Percentiles rank a stretch among this genome's conserved stretches.
phyloP scores from a whole-genome alignment of 2,113 vertebrate genomes.

The Colistium nudipinnis region DNA sequence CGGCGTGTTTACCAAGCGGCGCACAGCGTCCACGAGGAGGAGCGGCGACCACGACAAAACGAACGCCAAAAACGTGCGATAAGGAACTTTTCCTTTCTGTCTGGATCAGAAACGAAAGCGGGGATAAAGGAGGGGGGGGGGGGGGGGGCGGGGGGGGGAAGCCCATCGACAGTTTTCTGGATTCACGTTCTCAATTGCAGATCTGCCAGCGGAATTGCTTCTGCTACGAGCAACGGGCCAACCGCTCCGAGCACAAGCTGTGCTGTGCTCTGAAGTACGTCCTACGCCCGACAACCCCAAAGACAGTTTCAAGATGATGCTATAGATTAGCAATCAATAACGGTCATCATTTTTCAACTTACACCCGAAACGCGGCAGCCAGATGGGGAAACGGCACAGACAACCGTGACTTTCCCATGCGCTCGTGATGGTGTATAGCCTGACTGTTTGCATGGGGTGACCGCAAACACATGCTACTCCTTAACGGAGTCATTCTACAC shows the following conservation, averaged over 20 bases:
- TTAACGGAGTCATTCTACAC: conserved; percentile 43
- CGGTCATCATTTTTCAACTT: conserved; percentile 53
- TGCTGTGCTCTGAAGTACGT: conserved; percentile 51
- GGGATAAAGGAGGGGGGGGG: too few relatives aligned
- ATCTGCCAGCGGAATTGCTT: conserved; percentile 27
- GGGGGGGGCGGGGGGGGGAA: too few relatives aligned
- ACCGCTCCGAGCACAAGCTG: conserved; percentile 28
- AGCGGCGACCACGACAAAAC: too few relatives aligned
- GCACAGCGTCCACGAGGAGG: too few relatives aligned
- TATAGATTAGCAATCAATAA: conserved; percentile 67
- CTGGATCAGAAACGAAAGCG: conserved; percentile 5
- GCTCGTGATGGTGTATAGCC: conserved; percentile 15
- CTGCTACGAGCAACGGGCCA: conserved; percentile 36
- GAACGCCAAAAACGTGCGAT: too few relatives aligned
- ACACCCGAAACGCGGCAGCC: conserved; percentile 61
- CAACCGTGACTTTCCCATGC: conserved; percentile 34
- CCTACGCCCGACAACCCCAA: conserved; percentile 31
- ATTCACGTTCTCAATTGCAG: conserved; percentile 62
- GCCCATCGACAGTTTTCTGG: conserved; percentile 34
- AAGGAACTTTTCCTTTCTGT: neutral
- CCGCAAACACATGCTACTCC: conserved; percentile 71
- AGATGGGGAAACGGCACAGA: conserved; percentile 54
- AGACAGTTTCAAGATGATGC: conserved; percentile 54
- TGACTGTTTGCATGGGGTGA: conserved; percentile 55
- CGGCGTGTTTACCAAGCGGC: too few relatives aligned